Evolutionary conservation across 2,113 vertebrate species (phyloP).

Genomic region (Syrmaticus mikado): DNA sequence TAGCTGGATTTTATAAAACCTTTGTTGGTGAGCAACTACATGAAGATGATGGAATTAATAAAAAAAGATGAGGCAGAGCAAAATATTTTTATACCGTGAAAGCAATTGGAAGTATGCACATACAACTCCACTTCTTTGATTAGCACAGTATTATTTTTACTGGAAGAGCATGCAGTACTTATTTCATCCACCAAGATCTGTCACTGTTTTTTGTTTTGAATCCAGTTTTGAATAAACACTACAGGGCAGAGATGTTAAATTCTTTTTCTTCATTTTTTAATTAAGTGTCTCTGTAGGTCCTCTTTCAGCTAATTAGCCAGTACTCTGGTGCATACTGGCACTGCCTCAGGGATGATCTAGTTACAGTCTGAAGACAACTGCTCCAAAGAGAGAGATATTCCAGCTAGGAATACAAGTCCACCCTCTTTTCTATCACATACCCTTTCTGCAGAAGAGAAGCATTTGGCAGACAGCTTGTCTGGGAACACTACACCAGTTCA

Average conservation of each 20-base stretch:
- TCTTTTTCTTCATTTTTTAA: neutral
- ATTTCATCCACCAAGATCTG: neutral
- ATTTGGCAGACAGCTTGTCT: neutral
- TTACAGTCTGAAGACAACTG: fast-evolving
- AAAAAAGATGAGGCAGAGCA: neutral
- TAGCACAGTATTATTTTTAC: neutral
- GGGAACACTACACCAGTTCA: neutral
- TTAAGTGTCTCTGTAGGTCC: neutral
- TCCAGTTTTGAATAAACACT: neutral
- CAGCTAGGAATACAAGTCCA: neutral
- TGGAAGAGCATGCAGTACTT: neutral
- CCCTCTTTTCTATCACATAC: neutral
- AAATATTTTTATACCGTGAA: neutral
- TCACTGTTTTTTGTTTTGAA: neutral
- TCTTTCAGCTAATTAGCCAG: neutral
- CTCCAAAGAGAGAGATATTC: neutral
- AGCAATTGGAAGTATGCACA: neutral
- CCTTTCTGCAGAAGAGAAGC: neutral
- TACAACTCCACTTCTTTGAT: neutral
- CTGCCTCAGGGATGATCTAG: neutral
- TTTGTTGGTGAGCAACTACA: neutral
- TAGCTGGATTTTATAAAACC: neutral
- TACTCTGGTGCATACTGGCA: neutral
- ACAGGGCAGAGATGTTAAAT: neutral
- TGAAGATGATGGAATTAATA: conserved; percentile 12